phyloP scores from a whole-genome alignment of 1,140 invertebrate genomes.

The Cepaea nemoralis region DNA sequence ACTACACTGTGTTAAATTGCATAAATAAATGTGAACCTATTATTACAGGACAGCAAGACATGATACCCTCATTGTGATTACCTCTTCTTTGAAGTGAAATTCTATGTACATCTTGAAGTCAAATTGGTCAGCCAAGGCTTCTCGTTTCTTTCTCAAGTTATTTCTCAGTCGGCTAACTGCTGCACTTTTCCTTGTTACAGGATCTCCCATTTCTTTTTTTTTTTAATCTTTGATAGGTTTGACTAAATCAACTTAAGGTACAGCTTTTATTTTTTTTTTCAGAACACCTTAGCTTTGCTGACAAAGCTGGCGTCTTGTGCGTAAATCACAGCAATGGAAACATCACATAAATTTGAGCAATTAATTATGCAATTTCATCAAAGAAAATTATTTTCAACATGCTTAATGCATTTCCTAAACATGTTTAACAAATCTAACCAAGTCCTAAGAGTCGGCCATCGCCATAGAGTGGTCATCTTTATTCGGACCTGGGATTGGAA shows the following conservation, averaged over 20 bases:
- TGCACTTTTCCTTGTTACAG: constrained; percentile 60
- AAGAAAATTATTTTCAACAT: constrained; percentile 17
- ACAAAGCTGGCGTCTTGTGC: background rate
- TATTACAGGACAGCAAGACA: too few species aligned
- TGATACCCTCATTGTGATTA: too few species aligned
- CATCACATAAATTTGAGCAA: constrained; percentile 25
- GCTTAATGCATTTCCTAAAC: constrained; percentile 1
- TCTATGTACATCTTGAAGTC: constrained; percentile 71
- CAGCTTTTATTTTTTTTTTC: background rate
- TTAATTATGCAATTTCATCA: background rate
- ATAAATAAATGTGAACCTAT: too few species aligned
- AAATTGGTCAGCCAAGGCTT: constrained; percentile 71
- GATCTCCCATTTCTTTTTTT: constrained; percentile 60
- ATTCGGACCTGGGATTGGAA: background rate
- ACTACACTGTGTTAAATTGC: too few species aligned
- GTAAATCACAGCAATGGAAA: background rate
- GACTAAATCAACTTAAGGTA: background rate
- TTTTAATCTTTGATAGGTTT: constrained; percentile 28
- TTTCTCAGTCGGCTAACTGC: constrained; percentile 62
- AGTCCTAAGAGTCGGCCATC: constrained; percentile 11
- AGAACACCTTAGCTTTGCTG: background rate
- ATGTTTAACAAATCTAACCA: constrained; percentile 1
- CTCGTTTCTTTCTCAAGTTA: constrained; percentile 67
- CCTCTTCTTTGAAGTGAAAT: constrained; percentile 71
- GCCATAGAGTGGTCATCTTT: background rate